A percentile compares a stretch with the other conserved stretches of the same genome.
Conservation (phyloP, 2,888 invertebrate genomes). For the Athetis lepigone region DNA sequence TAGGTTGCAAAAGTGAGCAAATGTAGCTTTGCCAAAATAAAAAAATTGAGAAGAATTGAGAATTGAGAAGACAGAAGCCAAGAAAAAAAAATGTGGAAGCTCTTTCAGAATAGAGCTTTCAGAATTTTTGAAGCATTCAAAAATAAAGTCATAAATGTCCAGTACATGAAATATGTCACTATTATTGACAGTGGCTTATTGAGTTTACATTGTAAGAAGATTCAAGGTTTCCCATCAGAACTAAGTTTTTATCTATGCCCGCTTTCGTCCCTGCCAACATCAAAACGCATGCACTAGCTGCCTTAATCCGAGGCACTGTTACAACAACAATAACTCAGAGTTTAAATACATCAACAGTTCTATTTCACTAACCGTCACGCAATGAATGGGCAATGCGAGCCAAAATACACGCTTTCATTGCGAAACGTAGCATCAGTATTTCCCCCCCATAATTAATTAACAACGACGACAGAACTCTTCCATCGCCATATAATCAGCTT, state of each 20-base stretch:
- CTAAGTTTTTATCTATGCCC: neutral
- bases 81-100: neutral
- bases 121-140: no score
- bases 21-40: no score
- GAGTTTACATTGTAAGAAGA: no score
- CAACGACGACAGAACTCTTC: slow-evolving; percentile 20
- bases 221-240: no score
- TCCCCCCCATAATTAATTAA: slow-evolving; percentile 21
- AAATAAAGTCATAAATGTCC: no score
- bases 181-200: no score
- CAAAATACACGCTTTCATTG: slow-evolving; percentile 32
- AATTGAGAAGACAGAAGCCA: no score
- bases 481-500: slow-evolving; percentile 38
- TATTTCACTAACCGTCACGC: slow-evolving; percentile 10
- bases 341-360: slow-evolving; percentile 29
- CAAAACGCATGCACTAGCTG: slow-evolving; percentile 35
- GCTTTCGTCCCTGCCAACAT: slow-evolving; percentile 4
- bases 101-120: no score
- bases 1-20: slow-evolving; percentile 20
- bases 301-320: slow-evolving; percentile 29
- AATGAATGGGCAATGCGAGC: slow-evolving; percentile 27
- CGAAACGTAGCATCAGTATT: slow-evolving; percentile 9
- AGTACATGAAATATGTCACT: no score
- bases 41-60: no score
- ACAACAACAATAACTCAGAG: slow-evolving; percentile 26